Conservation (phyloP, 2,888 invertebrate species). For the Pollenia angustigena region DNA sequence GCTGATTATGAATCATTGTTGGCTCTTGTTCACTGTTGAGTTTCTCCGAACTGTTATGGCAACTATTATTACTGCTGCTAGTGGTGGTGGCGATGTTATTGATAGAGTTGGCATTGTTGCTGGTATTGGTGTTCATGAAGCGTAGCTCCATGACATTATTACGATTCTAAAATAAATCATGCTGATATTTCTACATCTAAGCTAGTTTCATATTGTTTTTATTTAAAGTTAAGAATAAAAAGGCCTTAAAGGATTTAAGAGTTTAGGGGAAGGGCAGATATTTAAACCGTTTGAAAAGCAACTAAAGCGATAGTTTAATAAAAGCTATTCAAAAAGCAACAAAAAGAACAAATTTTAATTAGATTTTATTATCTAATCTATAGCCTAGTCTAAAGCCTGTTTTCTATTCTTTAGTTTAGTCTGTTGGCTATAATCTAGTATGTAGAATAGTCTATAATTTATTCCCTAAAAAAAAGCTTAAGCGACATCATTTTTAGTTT, state of each 20-base stretch:
- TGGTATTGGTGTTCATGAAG: slow-evolving; percentile 80
- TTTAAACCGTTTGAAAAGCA: background rate
- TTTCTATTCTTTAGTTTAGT: background rate
- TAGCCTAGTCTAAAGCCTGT: background rate
- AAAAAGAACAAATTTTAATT: background rate
- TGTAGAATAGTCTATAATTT: background rate
- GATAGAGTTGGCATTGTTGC: slow-evolving; percentile 66
- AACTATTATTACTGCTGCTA: slow-evolving; percentile 64
- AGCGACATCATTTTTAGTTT: too few relatives aligned
- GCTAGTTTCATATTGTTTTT: slow-evolving; percentile 76
- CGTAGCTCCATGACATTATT: slow-evolving; percentile 84
- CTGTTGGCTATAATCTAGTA: background rate
- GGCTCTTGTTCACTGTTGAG: slow-evolving; percentile 44
- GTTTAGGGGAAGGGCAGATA: slow-evolving; percentile 26
- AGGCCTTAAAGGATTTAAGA: slow-evolving; percentile 29
- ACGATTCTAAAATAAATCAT: slow-evolving; percentile 84
- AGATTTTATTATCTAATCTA: too few relatives aligned
- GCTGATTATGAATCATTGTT: background rate
- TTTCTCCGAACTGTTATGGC: slow-evolving; percentile 60
- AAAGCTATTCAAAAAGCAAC: background rate
- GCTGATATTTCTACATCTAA: slow-evolving; percentile 82
- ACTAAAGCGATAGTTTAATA: background rate
- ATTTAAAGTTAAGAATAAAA: slow-evolving; percentile 22
- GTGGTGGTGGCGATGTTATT: slow-evolving; percentile 65
- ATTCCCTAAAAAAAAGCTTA: background rate